phyloP scores from a whole-genome alignment of 2,113 vertebrate species.

The Hydropotes inermis region DNA sequence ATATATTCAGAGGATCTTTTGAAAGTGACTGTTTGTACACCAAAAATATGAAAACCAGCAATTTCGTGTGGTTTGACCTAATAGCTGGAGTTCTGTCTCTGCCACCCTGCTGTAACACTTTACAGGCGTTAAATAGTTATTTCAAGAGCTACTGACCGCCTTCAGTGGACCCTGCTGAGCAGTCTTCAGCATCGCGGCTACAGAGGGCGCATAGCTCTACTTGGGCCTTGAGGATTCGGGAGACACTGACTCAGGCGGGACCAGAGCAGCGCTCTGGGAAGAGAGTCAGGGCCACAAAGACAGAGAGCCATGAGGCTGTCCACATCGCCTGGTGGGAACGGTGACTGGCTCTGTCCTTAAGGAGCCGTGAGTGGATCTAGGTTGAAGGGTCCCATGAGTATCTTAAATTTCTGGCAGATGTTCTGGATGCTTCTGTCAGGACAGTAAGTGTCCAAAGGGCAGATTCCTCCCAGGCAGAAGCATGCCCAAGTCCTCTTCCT shows the following conservation, averaged over 20 bases:
- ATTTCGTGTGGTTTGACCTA: not conserved
- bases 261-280: not conserved
- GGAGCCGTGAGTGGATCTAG: not conserved
- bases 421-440: not conserved
- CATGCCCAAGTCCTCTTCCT: not conserved
- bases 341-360: not conserved
- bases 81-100: not conserved
- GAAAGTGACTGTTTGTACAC: not conserved
- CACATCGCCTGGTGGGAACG: accelerated
- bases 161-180: not conserved
- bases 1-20: too few relatives aligned
- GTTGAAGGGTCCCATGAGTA: not conserved
- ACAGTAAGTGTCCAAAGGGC: not conserved
- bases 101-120: accelerated
- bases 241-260: not conserved
- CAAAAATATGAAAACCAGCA: accelerated
- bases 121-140: not conserved
- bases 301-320: not conserved
- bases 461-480: not conserved
- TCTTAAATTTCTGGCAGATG: not conserved
- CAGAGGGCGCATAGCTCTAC: not conserved
- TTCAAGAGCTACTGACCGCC: not conserved
- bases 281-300: not conserved
- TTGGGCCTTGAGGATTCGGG: not conserved
- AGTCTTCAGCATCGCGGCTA: accelerated